Evolutionary conservation across 2,888 invertebrate genomes (phyloP), one percentile per base, ranked within the genome.

Genomic region (Noctua pronuba): DNA sequence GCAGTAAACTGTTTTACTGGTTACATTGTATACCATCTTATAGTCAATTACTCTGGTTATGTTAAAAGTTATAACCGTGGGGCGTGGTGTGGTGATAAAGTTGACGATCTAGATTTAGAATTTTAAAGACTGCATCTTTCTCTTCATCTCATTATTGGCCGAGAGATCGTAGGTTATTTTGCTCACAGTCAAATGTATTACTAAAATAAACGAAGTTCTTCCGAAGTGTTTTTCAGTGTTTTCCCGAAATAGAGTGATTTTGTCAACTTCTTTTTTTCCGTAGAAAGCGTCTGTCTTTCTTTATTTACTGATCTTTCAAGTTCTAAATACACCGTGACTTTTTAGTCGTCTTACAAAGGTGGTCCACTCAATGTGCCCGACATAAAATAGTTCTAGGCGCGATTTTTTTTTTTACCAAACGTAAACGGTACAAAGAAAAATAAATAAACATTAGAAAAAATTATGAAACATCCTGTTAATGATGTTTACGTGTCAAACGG

Each of bases 31-130:
- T 52, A 28, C 18, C 31, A 69, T 69, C 6, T 41, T 44, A 28
- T 91, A 88, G 88, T 86, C 80, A 86, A 91, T 93, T 91, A 92
- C 86, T 86, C 83, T 67, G 85, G 91, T 91, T 90, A 90, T 88
- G 83, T 79, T 86, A 74, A 86, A 90, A 89, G 88, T 90, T 89
- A 90, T 87, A 83, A 74, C 65, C 74, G 65, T 66, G n/a, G n/a
- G n/a, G n/a, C n/a, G n/a, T n/a, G n/a, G n/a, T n/a, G n/a, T n/a
- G 77, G 85, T 87, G 74, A 86, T 90, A 86, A 88, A 89, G 44
- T 44, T 79, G 28, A 52, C 28, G 71, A 18, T 44, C 79, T 70
- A 35, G 60, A 77, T 70, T 73, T 31, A 62, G 21, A 74, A 65
- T 71, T 79, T 79, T 79, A 62, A 79, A 35, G 79, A 35, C 66